phyloP scores from a whole-genome alignment of 1,140 invertebrate species.

The Trichonephila clavata region DNA sequence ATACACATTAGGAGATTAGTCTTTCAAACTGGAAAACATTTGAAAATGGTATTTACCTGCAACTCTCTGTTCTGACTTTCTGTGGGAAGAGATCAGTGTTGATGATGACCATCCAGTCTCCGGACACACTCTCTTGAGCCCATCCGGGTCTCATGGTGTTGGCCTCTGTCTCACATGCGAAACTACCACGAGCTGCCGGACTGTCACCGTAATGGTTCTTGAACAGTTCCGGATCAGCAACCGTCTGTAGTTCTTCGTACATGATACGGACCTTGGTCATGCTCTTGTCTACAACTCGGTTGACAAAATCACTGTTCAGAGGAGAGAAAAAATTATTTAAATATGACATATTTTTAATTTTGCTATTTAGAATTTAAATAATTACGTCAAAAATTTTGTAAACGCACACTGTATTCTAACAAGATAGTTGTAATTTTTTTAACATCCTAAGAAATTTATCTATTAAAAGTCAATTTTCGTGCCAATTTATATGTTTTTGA shows the following conservation, averaged over 20 bases:
- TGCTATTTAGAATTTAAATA: too few relatives aligned
- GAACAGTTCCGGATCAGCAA: slow-evolving; percentile 78
- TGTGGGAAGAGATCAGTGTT: slow-evolving; percentile 81
- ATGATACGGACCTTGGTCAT: slow-evolving; percentile 77
- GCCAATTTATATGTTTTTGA: too few relatives aligned
- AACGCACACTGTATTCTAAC: too few relatives aligned
- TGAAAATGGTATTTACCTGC: slow-evolving; percentile 80
- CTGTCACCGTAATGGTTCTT: slow-evolving; percentile 77
- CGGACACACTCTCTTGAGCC: slow-evolving; percentile 81
- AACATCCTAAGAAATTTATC: too few relatives aligned
- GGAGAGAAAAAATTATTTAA: not conserved
- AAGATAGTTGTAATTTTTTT: too few relatives aligned
- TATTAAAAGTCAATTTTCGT: too few relatives aligned
- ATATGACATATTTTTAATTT: too few relatives aligned
- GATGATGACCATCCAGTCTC: slow-evolving; percentile 82
- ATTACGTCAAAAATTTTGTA: too few relatives aligned
- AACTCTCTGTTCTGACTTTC: slow-evolving; percentile 81
- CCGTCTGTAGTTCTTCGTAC: slow-evolving; percentile 79
- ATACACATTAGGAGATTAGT: too few relatives aligned
- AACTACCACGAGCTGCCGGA: slow-evolving; percentile 80
- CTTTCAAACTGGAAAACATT: too few relatives aligned
- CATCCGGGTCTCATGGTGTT: slow-evolving; percentile 81
- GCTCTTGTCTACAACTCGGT: slow-evolving; percentile 77
- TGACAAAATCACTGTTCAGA: slow-evolving; percentile 77
- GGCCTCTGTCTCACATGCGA: slow-evolving; percentile 82